Evolutionary conservation across 1,140 invertebrate genomes (phyloP), one percentile per base, ranked within the genome.

Genomic region (Euwallacea fornicatus): DNA sequence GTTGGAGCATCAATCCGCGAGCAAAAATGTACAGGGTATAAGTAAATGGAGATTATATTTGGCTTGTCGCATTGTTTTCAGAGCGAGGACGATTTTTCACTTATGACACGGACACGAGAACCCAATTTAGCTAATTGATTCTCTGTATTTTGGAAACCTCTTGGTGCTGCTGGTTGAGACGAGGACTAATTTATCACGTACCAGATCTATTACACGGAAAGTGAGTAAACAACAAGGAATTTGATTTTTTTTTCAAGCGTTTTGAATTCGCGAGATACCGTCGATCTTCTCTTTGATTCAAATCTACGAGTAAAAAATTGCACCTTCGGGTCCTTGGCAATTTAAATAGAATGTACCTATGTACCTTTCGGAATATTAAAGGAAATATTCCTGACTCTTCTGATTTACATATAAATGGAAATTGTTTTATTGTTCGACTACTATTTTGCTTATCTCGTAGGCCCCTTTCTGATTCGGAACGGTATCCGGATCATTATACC

Each of bases 401-500:
- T 47, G 46, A 64, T 64, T 64, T 64, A 64, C 62, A 64, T 64
- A 64, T 64, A 64, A 64, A 64, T 64, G 62, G 62, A 64, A 44
- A 64, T 64, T 64, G 62, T 63, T 63, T 63, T 63, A 63, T 63
- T 63, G 61, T 63, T 33, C 43, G 11, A 46, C 21, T 50, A 21
- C 11, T 63, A 50, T 63, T 63, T 63, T 63, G 61, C 61, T 63
- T 63, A 63, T 63, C 61, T 50, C 2, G 43, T 64, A 10, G 62
- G 21, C 33, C 43, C 62, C 46, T 11, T 44, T 46, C 41, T 64
- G 62, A 64, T 64, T 11, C 11, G 16, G 62, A 64, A 64, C 43
- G 46, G 43, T 64, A 41, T 64, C 41, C 13, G 46, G 9, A 50
- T 50, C 46, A 50, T 50, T 50, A 50, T 50, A 50, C 46, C 46